Evolutionary conservation across 1,140 invertebrate species (phyloP).

Genomic region (Eciton burchellii): DNA sequence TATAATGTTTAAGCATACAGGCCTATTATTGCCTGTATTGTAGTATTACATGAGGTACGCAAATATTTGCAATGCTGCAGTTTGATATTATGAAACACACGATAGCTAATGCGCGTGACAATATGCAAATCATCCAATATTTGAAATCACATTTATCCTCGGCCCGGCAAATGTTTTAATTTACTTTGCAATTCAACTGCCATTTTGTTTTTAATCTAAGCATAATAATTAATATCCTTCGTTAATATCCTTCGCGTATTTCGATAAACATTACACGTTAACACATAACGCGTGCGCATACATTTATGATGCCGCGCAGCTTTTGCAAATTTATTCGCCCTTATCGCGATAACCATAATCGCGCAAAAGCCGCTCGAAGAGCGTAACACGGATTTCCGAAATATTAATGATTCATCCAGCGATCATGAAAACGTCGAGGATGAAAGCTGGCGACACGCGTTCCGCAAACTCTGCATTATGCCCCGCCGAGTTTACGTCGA

Average conservation of each 20-base stretch:
- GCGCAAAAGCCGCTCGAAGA: too few species aligned
- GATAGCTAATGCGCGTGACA: background rate
- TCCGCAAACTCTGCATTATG: constrained; percentile 5
- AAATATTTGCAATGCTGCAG: constrained; percentile 22
- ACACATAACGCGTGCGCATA: too few species aligned
- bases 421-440: background rate
- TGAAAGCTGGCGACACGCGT: background rate
- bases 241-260: background rate
- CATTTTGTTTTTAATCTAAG: background rate
- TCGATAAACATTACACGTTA: too few species aligned
- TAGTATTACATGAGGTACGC: background rate
- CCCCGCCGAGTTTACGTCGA: background rate
- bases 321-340: too few species aligned
- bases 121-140: constrained; percentile 1
- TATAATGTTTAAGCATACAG: background rate
- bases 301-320: too few species aligned
- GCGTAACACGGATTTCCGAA: too few species aligned
- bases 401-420: background rate
- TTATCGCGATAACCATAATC: too few species aligned
- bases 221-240: background rate
- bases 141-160: background rate
- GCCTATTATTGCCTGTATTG: background rate
- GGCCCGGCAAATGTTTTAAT: background rate
- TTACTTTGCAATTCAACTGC: background rate
- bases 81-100: background rate